Evolutionary conservation across 2,113 vertebrate genomes (phyloP).

Genomic region (Chauna torquata): DNA sequence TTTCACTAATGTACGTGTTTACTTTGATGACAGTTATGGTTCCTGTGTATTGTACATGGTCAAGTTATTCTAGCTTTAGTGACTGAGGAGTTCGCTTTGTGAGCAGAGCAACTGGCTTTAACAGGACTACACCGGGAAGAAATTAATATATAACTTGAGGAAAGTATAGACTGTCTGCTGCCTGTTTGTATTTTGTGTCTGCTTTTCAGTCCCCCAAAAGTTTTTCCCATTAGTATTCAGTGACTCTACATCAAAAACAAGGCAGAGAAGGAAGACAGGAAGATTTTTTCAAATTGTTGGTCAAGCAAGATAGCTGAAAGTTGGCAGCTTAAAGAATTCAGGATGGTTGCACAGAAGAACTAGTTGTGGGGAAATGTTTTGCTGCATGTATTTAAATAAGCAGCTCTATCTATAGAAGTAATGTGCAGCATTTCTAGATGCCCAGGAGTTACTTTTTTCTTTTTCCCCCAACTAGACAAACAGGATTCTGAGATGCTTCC

Average conservation of each 20-base stretch:
- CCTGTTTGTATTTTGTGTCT: background rate
- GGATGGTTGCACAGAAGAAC: background rate
- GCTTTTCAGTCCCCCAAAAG: background rate
- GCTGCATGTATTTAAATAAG: background rate
- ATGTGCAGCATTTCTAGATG: background rate
- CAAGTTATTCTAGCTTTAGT: background rate
- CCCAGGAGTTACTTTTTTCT: background rate
- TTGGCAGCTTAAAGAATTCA: background rate
- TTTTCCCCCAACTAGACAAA: background rate
- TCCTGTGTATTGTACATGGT: background rate
- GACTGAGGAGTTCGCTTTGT: background rate
- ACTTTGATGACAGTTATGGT: background rate
- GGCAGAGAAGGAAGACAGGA: background rate
- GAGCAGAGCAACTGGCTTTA: background rate
- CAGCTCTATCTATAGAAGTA: background rate
- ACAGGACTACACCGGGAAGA: background rate
- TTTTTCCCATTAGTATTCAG: background rate
- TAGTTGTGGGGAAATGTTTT: background rate
- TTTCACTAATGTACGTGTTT: background rate
- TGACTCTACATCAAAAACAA: background rate
- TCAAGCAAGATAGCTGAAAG: background rate
- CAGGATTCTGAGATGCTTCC: background rate
- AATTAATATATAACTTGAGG: background rate
- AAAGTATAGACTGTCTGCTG: background rate
- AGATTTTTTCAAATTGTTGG: background rate